A percentile compares a stretch with the other conserved stretches of the same genome.
Conservation (phyloP, 2,113 vertebrate genomes). For the Ardeotis arabs region DNA sequence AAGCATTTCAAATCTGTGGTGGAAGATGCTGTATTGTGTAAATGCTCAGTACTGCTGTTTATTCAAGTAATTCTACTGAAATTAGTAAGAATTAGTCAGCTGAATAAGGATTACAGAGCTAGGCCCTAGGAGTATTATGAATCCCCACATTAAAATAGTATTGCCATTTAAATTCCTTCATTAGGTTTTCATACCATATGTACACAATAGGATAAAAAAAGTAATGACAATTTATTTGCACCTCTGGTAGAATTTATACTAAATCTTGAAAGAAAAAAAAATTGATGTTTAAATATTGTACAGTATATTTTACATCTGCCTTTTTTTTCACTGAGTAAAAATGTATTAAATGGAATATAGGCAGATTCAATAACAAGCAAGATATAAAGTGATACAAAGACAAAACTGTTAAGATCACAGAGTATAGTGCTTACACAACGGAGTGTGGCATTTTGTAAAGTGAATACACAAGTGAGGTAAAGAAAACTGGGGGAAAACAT, state of each 20-base stretch:
- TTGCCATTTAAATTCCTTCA: constrained; percentile 34
- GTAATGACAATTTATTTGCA: background rate
- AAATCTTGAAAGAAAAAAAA: background rate
- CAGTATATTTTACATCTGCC: background rate
- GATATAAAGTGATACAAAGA: background rate
- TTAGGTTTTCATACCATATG: constrained; percentile 20
- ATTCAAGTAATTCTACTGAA: constrained; percentile 56
- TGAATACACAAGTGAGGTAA: background rate
- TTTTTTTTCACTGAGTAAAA: background rate
- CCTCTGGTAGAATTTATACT: constrained; percentile 6
- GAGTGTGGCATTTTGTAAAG: background rate
- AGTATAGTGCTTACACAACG: background rate
- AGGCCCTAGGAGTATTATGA: constrained; percentile 2
- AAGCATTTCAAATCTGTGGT: background rate
- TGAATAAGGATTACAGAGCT: constrained; percentile 34
- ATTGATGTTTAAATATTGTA: background rate
- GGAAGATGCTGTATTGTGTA: background rate
- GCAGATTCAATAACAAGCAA: background rate
- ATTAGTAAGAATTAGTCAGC: constrained; percentile 61
- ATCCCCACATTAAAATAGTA: background rate
- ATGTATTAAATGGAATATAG: background rate
- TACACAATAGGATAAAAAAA: constrained; percentile 11
- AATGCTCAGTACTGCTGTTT: constrained; percentile 28
- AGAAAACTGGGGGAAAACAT: background rate
- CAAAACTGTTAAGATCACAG: background rate